Percentiles rank a stretch among this genome's conserved stretches.
Conservation (phyloP, 2,888 invertebrate genomes). For the Silvanus unidentatus region DNA sequence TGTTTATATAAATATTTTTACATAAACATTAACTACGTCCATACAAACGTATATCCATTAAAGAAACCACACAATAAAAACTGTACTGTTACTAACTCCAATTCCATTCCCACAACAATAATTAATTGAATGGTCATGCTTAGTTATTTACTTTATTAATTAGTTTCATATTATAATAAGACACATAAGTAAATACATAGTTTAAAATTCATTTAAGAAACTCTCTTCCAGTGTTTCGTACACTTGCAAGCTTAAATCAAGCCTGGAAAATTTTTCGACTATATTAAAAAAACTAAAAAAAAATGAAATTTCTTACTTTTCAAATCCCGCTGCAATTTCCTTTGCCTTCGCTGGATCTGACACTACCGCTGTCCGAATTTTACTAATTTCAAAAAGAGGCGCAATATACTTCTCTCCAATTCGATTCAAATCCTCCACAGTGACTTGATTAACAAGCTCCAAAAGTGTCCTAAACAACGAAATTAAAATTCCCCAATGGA, state of each 20-base stretch:
- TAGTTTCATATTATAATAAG: no score
- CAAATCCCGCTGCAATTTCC: constrained; percentile 60
- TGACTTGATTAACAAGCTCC: constrained; percentile 59
- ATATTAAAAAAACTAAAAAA: constrained; percentile 3
- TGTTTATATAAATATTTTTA: no score
- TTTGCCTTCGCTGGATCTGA: constrained; percentile 72
- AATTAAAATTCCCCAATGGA: neutral
- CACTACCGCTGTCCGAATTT: constrained; percentile 63
- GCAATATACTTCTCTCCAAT: constrained; percentile 69
- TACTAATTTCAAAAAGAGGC: constrained; percentile 57
- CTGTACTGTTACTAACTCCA: no score
- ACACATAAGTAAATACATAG: neutral
- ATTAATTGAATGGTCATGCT: no score
- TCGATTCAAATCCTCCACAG: constrained; percentile 55
- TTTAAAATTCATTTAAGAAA: constrained; percentile 10
- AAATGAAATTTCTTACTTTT: constrained; percentile 48
- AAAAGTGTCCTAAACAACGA: constrained; percentile 55
- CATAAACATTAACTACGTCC: no score
- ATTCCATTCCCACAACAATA: no score
- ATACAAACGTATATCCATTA: no score
- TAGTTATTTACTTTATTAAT: no score
- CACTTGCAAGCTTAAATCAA: constrained; percentile 16
- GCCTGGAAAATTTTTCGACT: constrained; percentile 12
- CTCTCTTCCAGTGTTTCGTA: constrained; percentile 18
- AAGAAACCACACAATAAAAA: no score